phyloP scores from a whole-genome alignment of 2,113 vertebrate species.

The Oreochromis spilurus region DNA sequence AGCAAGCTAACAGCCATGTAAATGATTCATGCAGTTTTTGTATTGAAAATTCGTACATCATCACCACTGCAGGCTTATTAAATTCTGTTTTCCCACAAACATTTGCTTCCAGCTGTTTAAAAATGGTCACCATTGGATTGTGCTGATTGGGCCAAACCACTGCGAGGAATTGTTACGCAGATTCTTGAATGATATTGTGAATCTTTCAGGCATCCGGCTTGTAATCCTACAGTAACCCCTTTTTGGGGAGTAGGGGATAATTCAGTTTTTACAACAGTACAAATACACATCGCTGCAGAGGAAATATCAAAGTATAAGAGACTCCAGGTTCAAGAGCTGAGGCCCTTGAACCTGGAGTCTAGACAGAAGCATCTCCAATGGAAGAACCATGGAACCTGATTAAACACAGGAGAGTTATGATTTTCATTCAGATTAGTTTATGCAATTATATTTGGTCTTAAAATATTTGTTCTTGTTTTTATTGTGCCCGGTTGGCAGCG shows the following conservation, averaged over 20 bases:
- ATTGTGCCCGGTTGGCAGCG: rapidly evolving
- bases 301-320: neutral
- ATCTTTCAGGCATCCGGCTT: neutral
- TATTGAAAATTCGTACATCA: neutral
- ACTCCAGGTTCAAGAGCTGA: neutral
- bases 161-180: neutral
- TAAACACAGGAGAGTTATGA: neutral
- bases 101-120: neutral
- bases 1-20: neutral
- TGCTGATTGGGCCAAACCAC: neutral
- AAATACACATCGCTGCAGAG: neutral
- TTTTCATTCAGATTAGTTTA: neutral
- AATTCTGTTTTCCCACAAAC: neutral
- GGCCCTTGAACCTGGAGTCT: neutral
- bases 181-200: neutral
- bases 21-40: neutral
- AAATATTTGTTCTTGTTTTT: neutral
- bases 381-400: neutral
- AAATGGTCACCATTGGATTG: neutral
- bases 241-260: neutral
- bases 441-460: neutral
- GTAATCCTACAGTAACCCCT: neutral
- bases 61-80: neutral
- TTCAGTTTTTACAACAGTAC: neutral
- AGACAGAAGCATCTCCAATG: neutral